phyloP scores from a whole-genome alignment of 2,888 invertebrate species.

The Tethea ocularis region DNA sequence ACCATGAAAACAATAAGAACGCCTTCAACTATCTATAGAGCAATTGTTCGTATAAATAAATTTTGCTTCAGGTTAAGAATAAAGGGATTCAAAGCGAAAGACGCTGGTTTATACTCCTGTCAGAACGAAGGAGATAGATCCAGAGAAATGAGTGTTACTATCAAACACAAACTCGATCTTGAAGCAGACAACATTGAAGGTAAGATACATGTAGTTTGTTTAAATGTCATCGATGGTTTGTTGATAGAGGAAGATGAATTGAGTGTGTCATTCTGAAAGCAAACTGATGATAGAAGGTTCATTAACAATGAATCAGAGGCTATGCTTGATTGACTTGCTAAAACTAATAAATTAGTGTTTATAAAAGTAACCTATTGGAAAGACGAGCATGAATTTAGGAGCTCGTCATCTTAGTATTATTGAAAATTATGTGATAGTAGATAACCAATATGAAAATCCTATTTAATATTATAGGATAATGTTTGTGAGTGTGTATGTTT shows the following conservation, averaged over 20 bases:
- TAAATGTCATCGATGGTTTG: not conserved
- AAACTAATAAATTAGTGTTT: too few species aligned
- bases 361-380: too few species aligned
- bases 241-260: not conserved
- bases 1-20: not conserved
- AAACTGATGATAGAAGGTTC: not conserved
- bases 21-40: not conserved
- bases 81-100: constrained; percentile 70
- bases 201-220: constrained; percentile 25
- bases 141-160: constrained; percentile 56
- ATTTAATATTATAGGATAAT: too few species aligned
- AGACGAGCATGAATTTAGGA: too few species aligned
- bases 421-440: too few species aligned
- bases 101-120: constrained; percentile 78
- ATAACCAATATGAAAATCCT: too few species aligned
- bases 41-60: not conserved
- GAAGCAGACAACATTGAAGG: constrained; percentile 54
- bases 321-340: not conserved
- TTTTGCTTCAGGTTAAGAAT: constrained; percentile 72
- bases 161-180: constrained; percentile 50
- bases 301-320: not conserved
- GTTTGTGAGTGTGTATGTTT: too few species aligned
- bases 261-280: not conserved
- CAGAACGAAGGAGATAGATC: constrained; percentile 55
- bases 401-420: too few species aligned